Evolutionary conservation across 2,888 invertebrate species (phyloP).

Genomic region (Dryocosmus kuriphilus): DNA sequence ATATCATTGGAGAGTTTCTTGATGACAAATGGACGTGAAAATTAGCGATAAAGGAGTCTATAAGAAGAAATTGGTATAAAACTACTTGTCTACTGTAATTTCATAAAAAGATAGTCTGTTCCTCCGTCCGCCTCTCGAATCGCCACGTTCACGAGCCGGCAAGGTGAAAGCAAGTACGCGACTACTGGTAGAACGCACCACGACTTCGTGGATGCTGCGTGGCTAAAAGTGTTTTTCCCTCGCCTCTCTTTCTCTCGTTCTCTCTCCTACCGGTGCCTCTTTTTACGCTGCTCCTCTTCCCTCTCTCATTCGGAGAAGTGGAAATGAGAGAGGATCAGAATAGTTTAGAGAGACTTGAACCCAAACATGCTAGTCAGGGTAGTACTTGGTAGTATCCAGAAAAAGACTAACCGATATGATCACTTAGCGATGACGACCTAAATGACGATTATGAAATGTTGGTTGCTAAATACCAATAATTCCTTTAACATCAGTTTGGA

Average conservation of each 20-base stretch:
- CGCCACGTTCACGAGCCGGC: constrained; percentile 69
- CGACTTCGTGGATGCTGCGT: constrained; percentile 74
- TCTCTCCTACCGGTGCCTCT: constrained; percentile 51
- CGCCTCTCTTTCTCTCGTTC: constrained; percentile 58
- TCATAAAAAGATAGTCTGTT: background rate
- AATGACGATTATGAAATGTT: background rate
- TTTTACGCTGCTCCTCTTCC: constrained; percentile 47
- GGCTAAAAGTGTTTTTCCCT: constrained; percentile 76
- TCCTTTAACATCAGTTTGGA: background rate
- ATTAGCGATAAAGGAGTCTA: too few species aligned
- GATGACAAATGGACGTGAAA: background rate
- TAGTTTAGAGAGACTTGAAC: background rate
- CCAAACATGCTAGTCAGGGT: constrained; percentile 18
- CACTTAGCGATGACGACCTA: constrained; percentile 51
- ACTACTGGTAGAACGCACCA: constrained; percentile 69
- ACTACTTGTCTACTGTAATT: background rate
- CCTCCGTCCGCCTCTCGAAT: constrained; percentile 46
- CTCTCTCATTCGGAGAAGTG: constrained; percentile 49
- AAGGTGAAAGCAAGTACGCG: constrained; percentile 76
- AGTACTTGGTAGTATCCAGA: constrained; percentile 32
- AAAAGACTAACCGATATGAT: constrained; percentile 42
- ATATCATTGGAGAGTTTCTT: background rate
- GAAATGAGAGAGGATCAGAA: constrained; percentile 43
- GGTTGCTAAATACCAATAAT: background rate
- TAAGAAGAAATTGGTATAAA: background rate